Conservation (phyloP, 1,140 invertebrate species). For the Triops cancriformis region DNA sequence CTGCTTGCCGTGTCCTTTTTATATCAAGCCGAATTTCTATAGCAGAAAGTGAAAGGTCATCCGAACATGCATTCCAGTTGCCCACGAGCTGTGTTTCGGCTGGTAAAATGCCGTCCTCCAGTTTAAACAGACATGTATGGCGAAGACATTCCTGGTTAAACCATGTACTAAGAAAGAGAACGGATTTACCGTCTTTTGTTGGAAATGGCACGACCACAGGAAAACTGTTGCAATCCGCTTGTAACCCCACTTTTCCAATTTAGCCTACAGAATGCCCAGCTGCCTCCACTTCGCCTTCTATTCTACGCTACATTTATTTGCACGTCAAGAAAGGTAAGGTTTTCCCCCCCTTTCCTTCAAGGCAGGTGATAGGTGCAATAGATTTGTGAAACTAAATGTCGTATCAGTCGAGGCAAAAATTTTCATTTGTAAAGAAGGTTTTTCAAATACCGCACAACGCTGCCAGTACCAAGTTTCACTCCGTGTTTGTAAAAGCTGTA, state of each 20-base stretch:
- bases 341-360: not conserved
- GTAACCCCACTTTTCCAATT: slow-evolving; percentile 3
- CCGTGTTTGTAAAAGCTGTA: too few species aligned
- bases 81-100: not conserved
- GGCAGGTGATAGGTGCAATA: not conserved
- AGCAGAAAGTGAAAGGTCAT: too few species aligned
- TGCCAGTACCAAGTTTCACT: too few species aligned
- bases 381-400: not conserved
- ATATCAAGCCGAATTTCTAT: too few species aligned
- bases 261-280: not conserved
- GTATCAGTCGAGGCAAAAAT: not conserved
- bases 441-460: too few species aligned
- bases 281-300: slow-evolving; percentile 8
- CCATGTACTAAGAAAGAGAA: not conserved
- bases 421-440: not conserved
- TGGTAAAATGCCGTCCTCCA: not conserved
- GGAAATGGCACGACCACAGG: not conserved
- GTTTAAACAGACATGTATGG: not conserved
- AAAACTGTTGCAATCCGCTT: not conserved
- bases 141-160: not conserved
- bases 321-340: not conserved
- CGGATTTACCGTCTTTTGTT: not conserved
- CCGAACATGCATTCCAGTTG: too few species aligned
- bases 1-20: too few species aligned
- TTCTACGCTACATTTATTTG: not conserved